These are phyloP conservation scores for Metallyticus violacea DNA, from an alignment of 2,888 invertebrate genomes.

Conservation along the genomic window DNA sequence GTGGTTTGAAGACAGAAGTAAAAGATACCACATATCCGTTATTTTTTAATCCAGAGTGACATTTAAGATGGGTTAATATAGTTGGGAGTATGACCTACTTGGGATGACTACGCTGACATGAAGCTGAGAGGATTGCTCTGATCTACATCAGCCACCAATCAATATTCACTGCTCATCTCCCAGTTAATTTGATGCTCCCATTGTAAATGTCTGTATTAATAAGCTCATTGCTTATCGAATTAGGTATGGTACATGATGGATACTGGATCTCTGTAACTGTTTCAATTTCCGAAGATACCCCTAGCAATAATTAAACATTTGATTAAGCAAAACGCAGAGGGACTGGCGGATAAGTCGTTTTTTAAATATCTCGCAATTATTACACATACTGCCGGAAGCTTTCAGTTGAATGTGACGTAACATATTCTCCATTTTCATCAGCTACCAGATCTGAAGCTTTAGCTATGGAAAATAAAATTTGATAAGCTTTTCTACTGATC, in stretches of 20 bases:
- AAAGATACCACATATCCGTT: no score
- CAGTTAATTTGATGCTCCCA: not conserved
- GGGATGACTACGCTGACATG: not conserved
- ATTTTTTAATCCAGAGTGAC: no score
- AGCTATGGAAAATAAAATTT: no score
- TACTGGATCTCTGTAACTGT: not conserved
- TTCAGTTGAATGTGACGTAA: not conserved
- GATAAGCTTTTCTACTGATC: no score
- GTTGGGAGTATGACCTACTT: not conserved
- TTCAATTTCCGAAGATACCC: not conserved
- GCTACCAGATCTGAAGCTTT: no score
- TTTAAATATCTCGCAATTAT: not conserved
- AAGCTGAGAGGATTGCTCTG: not conserved
- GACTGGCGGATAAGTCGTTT: not conserved
- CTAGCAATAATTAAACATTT: not conserved
- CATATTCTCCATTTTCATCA: not conserved
- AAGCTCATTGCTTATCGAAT: not conserved
- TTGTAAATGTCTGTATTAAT: not conserved
- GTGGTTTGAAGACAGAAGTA: no score
- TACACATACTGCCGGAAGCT: not conserved
- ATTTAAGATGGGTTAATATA: no score
- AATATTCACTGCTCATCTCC: not conserved
- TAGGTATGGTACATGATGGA: not conserved
- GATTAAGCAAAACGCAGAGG: not conserved
- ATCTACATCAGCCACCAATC: not conserved